These are phyloP conservation scores for Lasioglossum albipes DNA, from an alignment of 1,140 invertebrate genomes.

Conservation along the genomic window DNA sequence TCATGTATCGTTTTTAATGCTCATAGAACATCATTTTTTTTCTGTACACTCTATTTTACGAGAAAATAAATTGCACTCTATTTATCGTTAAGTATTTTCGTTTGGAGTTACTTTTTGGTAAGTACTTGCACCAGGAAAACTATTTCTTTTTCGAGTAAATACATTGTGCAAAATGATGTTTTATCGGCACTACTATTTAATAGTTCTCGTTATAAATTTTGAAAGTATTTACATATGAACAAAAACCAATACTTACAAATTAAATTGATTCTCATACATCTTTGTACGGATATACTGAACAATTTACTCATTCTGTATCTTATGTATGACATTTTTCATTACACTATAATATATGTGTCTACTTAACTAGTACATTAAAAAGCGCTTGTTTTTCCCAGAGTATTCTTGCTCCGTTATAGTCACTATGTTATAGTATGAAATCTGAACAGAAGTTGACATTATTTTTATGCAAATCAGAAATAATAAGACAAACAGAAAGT, in stretches of 20 bases:
- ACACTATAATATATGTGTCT: conserved; percentile 40
- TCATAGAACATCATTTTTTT: not conserved
- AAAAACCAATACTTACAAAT: not conserved
- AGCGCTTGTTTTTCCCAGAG: conserved; percentile 73
- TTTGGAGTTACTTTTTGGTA: too few relatives aligned
- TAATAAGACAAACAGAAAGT: not conserved
- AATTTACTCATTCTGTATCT: conserved; percentile 12
- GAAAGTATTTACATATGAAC: not conserved
- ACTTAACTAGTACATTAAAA: conserved; percentile 62
- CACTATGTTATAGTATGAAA: conserved; percentile 50
- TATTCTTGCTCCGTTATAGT: conserved; percentile 59
- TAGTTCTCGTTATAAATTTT: conserved; percentile 10
- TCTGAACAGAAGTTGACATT: conserved; percentile 39
- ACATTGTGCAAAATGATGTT: not conserved
- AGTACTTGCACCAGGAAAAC: too few relatives aligned
- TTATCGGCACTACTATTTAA: not conserved
- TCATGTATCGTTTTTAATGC: not conserved
- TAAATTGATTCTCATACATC: conserved; percentile 9
- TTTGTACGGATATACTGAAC: conserved; percentile 37
- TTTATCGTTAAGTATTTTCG: not conserved
- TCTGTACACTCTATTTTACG: not conserved
- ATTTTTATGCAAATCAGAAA: not conserved
- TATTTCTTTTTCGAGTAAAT: not conserved
- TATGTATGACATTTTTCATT: conserved; percentile 11
- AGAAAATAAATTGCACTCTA: not conserved